Evolutionary conservation across 1,140 invertebrate genomes (phyloP), one percentile per base, ranked within the genome.

Genomic region (Pseudomyrmex flavicornis): DNA sequence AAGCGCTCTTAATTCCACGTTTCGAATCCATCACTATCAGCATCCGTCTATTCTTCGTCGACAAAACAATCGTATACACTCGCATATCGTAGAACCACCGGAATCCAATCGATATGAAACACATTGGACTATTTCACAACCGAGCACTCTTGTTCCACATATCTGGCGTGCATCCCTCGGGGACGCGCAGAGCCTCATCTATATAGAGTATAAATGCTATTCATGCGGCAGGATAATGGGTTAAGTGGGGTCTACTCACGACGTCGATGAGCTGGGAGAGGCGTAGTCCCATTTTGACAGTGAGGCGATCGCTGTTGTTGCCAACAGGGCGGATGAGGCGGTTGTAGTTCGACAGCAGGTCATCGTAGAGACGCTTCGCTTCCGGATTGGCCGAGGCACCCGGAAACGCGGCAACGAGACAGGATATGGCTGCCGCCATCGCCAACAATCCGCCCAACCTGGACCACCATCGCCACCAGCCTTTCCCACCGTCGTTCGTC

Each of bases 191-290:
- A 22, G 12, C 46, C 62, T 59, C n/a, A 52, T 80, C 54, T 52
- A 58, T 62, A 76, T 70, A 77, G 72, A 59, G 80, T 62, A 61
- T 73, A 82, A 69, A 72, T 35, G 74, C 63, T 80, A 84, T 84
- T 86, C 72, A 73, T 54, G 54, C 76, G 65, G 0, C 20, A 12
- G 52, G 35, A 83, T 88, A 85, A 86, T 83, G 70, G 79, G 63
- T 88, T 76, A 83, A 87, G 73, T 84, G 82, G 62, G 17, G 52
- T 83, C 65, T 91, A 97, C 98, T 98, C 95, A 99, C 99, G 95
- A 99, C 98, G 95, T 99, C 99, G 92, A 99, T 99, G 91, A 99
- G 97, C 95, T 99, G 99, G 89, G 98, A 99, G 75, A 99, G 96
- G 92, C 97, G 96, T 74, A 99, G 96, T 86, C 98, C 98, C 97